A percentile compares a stretch with the other conserved stretches of the same genome.
Conservation (phyloP, 2,797 vertebrate species). For the Cynodonichthys magdalenae region DNA sequence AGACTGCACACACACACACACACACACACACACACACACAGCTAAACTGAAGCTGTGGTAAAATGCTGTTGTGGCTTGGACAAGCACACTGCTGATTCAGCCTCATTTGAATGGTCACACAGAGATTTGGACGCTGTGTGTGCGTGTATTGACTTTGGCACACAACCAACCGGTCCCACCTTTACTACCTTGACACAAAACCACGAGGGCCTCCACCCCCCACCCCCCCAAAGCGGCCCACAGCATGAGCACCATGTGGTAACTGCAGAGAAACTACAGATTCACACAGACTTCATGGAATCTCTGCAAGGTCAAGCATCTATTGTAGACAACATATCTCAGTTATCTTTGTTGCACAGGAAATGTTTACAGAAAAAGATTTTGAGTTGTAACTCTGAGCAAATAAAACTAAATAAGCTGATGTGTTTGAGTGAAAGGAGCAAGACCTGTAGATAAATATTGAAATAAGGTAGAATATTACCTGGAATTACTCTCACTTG, state of each 20-base stretch:
- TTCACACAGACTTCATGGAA: conserved; percentile 31
- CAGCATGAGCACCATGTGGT: conserved; percentile 22
- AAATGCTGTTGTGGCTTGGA: conserved; percentile 68
- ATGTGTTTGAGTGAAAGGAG: neutral
- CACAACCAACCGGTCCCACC: conserved; percentile 55
- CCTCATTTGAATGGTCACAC: conserved; percentile 72
- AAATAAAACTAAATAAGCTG: conserved; percentile 1
- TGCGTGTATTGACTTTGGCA: conserved; percentile 55
- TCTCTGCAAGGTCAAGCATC: conserved; percentile 46
- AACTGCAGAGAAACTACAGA: conserved; percentile 24
- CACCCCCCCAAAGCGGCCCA: conserved; percentile 15
- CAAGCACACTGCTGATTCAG: conserved; percentile 69
- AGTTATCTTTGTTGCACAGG: conserved; percentile 56
- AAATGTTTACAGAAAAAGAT: conserved; percentile 23
- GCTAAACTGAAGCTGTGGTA: conserved; percentile 59
- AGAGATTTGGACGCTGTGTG: conserved; percentile 50
- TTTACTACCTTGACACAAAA: conserved; percentile 56
- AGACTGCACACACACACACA: neutral
- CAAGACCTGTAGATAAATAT: neutral
- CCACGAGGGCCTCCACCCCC: conserved; percentile 19
- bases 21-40: conserved; percentile 8
- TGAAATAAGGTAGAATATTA: neutral
- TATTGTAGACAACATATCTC: conserved; percentile 30
- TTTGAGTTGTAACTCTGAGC: conserved; percentile 17
- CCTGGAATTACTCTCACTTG: neutral